These are phyloP conservation scores for Amia ocellicauda DNA, from an alignment of 2,113 vertebrate species.

Conservation along the genomic window DNA sequence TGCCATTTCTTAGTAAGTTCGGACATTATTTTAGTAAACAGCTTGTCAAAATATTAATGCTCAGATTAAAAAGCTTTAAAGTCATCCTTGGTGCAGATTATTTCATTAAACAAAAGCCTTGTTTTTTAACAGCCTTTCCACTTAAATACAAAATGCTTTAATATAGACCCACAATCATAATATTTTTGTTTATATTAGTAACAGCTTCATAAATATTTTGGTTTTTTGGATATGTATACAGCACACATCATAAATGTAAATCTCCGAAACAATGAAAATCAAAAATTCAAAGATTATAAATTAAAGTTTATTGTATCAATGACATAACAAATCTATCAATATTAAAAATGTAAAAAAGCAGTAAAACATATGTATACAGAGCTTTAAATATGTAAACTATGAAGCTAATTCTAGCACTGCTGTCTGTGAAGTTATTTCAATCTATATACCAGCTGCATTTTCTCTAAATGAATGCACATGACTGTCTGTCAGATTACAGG, in stretches of 20 bases:
- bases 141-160: conserved; percentile 39
- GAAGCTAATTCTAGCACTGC: conserved; percentile 13
- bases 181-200: not conserved
- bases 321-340: not conserved
- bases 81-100: conserved; percentile 43
- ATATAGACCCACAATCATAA: conserved; percentile 15
- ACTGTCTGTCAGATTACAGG: conserved; percentile 46
- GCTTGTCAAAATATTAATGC: conserved; percentile 68
- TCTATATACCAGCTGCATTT: conserved; percentile 54
- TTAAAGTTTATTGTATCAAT: not conserved
- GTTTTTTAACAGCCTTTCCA: conserved; percentile 45
- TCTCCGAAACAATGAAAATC: not conserved
- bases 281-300: not conserved
- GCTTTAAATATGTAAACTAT: conserved; percentile 40
- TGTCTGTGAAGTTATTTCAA: conserved; percentile 33
- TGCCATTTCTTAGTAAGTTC: conserved; percentile 67
- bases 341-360: conserved; percentile 20
- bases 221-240: not conserved
- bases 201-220: not conserved
- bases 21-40: conserved; percentile 64
- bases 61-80: conserved; percentile 55
- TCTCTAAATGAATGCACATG: conserved; percentile 63
- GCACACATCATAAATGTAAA: not conserved
- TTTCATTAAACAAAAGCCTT: conserved; percentile 53
- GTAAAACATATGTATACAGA: conserved; percentile 56